Evolutionary conservation across 2,888 invertebrate genomes (phyloP).

Genomic region (Sinodicranocentrus sp.): DNA sequence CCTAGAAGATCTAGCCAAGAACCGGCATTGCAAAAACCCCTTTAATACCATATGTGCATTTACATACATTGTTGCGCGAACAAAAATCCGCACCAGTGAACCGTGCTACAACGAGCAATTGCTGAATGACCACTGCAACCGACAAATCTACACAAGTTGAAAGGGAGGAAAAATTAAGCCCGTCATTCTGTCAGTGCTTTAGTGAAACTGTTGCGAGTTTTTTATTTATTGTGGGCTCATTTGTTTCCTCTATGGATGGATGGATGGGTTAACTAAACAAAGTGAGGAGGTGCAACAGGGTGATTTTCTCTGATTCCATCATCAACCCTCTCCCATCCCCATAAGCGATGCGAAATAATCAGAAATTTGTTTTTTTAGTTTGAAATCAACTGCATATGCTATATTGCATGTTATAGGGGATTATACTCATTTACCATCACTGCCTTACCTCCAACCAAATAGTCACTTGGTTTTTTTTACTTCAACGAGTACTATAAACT

Average conservation of each 20-base stretch:
- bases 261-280: neutral
- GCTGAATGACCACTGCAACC: neutral
- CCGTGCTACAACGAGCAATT: too few relatives aligned
- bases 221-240: neutral
- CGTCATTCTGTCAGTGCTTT: neutral
- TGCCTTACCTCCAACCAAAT: neutral
- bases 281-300: neutral
- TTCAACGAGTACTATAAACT: neutral
- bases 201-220: neutral
- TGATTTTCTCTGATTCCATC: neutral
- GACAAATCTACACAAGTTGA: neutral
- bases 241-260: neutral
- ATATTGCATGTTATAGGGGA: too few relatives aligned
- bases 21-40: neutral
- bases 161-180: neutral
- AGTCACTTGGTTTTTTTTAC: constrained; percentile 3
- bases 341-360: neutral
- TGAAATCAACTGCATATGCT: too few relatives aligned
- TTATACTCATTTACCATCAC: neutral
- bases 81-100: too few relatives aligned
- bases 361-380: neutral
- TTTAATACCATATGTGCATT: too few relatives aligned
- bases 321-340: neutral
- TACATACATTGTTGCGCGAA: too few relatives aligned
- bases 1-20: neutral